Evolutionary conservation across 2,113 vertebrate species (phyloP), one percentile per base, ranked within the genome.

Genomic region (Strix uralensis): DNA sequence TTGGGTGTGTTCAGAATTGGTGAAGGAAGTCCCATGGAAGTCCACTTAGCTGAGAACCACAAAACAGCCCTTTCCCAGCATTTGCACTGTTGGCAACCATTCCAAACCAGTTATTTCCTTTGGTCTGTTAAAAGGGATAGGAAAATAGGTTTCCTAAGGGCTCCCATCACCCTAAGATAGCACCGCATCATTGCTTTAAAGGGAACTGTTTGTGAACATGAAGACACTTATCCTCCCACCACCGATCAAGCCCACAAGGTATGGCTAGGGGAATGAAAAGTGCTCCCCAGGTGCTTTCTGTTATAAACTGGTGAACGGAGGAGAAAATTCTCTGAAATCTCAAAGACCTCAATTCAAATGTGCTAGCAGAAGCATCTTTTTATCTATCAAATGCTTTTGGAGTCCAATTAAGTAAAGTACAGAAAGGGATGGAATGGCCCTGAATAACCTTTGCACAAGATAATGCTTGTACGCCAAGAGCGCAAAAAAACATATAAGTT

Each of bases 371-470:
- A 88, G 34, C 85, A 86, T 61, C 74, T 88, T 92, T 94, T 93
- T 52, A 90, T 86, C 77, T 55, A 51, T 27, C 26, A 73, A 86
- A 83, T 77, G 88, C 69, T 88, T 93, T 5, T 74, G 42, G 82
- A 94, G 90, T 84, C 82, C 86, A 94, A 88, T 94, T 96, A 97
- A 93, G 69, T 52, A 70, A 77, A 93, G 38, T 11, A 78, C 63
- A 90, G 85, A 78, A 80, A 66, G 36, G 55, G 67, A 57, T 58
- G 69, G 26, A 55, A 34, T 26, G 30, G 75, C 90, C 85, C 86
- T 44, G 65, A 59, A 40, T 90, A 95, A 95, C 94, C 86, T 94
- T 80, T 83, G 40, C 72, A 55, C 55, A 84, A 92, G 71, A 92
- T 67, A 85, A 88, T 57, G 82, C 82, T 57, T 15, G 61, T 21